Evolutionary conservation across 2,113 vertebrate species (phyloP).

Genomic region (Scolopax mira): DNA sequence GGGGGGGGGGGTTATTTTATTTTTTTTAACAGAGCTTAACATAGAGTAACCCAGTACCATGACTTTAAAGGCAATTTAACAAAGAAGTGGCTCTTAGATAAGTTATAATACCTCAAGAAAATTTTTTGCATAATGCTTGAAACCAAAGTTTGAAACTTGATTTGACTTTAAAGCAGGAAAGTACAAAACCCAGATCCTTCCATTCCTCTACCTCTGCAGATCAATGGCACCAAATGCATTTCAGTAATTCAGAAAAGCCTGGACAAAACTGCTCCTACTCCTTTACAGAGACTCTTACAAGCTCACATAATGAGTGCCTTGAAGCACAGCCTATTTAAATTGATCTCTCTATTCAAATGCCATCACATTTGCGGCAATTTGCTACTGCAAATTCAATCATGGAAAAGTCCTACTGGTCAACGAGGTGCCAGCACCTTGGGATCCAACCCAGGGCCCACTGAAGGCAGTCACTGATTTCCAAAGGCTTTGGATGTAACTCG

Average conservation of each 20-base stretch:
- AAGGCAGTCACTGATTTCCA: background rate
- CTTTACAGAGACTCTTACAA: background rate
- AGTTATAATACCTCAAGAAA: background rate
- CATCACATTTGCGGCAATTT: background rate
- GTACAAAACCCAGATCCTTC: background rate
- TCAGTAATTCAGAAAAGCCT: background rate
- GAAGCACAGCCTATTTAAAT: background rate
- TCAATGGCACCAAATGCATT: background rate
- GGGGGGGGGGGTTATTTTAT: accelerated
- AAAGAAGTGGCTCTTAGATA: background rate
- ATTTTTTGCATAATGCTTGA: background rate
- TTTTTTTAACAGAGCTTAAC: background rate
- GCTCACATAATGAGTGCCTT: background rate
- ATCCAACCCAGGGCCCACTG: background rate
- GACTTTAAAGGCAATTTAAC: background rate
- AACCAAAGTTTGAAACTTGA: background rate
- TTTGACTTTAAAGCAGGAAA: background rate
- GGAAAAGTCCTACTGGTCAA: background rate
- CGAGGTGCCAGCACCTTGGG: no score
- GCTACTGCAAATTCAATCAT: background rate
- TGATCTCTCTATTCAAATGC: background rate
- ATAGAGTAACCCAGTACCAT: background rate
- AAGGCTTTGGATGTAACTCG: background rate
- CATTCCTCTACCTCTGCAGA: background rate
- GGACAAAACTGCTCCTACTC: background rate